Evolutionary conservation across 1,140 invertebrate species (phyloP).

Genomic region (Bicyclus anynana): DNA sequence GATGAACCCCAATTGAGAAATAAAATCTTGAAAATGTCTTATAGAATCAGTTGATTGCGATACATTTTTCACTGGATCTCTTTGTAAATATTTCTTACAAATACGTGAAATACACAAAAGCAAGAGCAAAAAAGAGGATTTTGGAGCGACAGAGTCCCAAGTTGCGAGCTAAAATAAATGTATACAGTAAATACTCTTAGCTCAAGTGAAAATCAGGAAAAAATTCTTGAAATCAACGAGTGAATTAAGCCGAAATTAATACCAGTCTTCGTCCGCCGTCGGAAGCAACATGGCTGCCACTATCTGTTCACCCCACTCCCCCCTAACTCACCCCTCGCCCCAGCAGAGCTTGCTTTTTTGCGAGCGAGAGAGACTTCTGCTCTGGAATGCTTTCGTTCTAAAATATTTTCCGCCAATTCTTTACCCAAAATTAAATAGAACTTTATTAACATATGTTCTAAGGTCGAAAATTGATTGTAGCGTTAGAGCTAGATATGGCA

Average conservation of each 20-base stretch:
- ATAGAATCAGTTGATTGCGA: too few relatives aligned
- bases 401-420: constrained; percentile 63
- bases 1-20: too few relatives aligned
- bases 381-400: constrained; percentile 69
- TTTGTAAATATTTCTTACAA: too few relatives aligned
- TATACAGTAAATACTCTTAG: constrained; percentile 1
- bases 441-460: constrained; percentile 10
- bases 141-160: too few relatives aligned
- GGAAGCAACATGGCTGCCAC: constrained; percentile 62
- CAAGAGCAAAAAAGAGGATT: too few relatives aligned
- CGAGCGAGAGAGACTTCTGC: constrained; percentile 73
- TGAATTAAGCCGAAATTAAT: constrained; percentile 73
- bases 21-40: too few relatives aligned
- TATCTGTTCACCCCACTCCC: constrained; percentile 37
- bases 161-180: background rate
- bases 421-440: constrained; percentile 21
- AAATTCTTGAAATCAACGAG: constrained; percentile 62
- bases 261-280: constrained; percentile 68
- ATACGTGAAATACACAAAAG: too few relatives aligned
- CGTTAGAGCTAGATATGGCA: constrained; percentile 13
- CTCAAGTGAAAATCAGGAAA: constrained; percentile 17
- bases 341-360: constrained; percentile 69
- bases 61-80: too few relatives aligned
- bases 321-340: constrained; percentile 42
- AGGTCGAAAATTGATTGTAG: constrained; percentile 24